Evolutionary conservation across 2,797 vertebrate species (phyloP).

Genomic region (Hirundo rustica): DNA sequence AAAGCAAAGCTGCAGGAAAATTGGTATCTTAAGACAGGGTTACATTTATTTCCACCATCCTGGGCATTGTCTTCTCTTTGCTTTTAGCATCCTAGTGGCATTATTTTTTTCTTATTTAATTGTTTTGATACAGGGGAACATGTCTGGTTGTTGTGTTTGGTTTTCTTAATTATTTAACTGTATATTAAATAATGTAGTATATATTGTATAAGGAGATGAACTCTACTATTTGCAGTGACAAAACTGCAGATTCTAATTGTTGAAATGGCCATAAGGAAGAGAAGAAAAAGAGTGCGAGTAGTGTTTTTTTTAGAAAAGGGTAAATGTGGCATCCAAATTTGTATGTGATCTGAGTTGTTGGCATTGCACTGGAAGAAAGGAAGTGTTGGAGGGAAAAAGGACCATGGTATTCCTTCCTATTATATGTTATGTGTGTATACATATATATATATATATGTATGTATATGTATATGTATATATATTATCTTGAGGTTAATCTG

Average conservation of each 20-base stretch:
- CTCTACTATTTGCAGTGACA: background rate
- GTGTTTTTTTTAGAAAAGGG: background rate
- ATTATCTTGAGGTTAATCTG: background rate
- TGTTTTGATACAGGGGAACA: background rate
- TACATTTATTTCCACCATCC: background rate
- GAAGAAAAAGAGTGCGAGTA: background rate
- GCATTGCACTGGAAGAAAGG: background rate
- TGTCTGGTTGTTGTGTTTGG: background rate
- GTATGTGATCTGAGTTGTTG: background rate
- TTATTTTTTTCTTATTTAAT: no score
- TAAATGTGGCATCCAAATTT: background rate
- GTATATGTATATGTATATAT: background rate
- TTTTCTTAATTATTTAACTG: background rate
- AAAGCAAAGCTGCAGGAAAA: background rate
- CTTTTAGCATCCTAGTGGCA: background rate
- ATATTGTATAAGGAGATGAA: background rate
- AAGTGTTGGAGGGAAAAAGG: background rate
- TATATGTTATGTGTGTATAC: accelerated
- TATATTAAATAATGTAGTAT: background rate
- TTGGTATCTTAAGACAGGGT: background rate
- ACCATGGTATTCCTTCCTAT: background rate
- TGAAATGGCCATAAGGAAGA: background rate
- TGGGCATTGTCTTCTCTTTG: background rate
- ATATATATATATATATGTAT: background rate
- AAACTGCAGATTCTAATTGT: background rate